Evolutionary conservation across 2,888 invertebrate genomes (phyloP), one percentile per base, ranked within the genome.

Genomic region (Xiphydria camelus): DNA sequence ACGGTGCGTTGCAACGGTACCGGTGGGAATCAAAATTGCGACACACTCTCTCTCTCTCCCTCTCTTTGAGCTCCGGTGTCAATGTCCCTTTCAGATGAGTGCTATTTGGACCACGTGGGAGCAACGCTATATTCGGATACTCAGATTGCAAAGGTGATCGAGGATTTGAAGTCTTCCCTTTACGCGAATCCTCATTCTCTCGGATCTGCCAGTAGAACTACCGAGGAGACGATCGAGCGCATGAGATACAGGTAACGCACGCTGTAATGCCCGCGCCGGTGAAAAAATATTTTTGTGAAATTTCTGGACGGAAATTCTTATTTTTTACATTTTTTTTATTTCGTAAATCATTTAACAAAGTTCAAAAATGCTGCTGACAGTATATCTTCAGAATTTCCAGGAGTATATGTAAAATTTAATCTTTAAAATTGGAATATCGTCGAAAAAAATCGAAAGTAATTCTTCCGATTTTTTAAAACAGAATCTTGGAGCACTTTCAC

Each of bases 141-240:
- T 56, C 89, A 94, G 76, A 79, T 95, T 18, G 77, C 83, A 49
- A 76, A 80, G 25, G 77, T 87, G 9, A 78, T 81, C 43, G 73
- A 83, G 36, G 87, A 92, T 65, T 77, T 95, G 19, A 75, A 81
- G 32, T 77, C 75, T n/a, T 86, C 86, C 75, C 73, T 93, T 3
- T 92, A 91, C 66, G 89, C 89, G 61, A 98, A 97, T 80, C 97
- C 97, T 7, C 97, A 98, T 77, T 85, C 87, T 6, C 74, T 80
- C 43, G 84, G 82, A 64, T 71, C 75, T n/a, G 85, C 88, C 4
- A 91, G 93, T 65, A 86, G 86, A 71, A 78, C 83, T 49, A 89
- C 92, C n/a, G 85, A 84, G 55, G 93, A 94, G 76, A 82, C 86
- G 34, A 81, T 96, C 31, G 94, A 95, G 66, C 88, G 90, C 76